phyloP scores from a whole-genome alignment of 1,140 invertebrate genomes.

The Apis florea region DNA sequence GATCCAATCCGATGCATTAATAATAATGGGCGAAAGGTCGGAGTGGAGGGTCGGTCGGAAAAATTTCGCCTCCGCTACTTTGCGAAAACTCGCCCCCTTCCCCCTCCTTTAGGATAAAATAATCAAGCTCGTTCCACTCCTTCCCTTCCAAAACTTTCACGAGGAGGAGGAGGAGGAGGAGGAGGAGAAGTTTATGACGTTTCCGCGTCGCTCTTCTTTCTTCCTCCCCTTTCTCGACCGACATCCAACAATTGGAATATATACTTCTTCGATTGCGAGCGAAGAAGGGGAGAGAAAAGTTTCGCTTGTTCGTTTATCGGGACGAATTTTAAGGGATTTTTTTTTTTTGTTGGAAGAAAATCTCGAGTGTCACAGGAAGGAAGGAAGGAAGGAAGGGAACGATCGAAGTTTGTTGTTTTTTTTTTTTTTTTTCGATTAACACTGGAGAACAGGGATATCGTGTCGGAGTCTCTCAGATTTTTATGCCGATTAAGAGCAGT shows the following conservation, averaged over 20 bases:
- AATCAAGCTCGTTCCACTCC: slow-evolving; percentile 28
- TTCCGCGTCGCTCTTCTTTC: background rate
- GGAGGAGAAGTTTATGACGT: background rate
- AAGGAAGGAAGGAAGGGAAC: too few relatives aligned
- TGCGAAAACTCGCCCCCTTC: background rate
- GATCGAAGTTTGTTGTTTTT: background rate
- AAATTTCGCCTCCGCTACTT: background rate
- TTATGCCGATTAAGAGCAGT: too few relatives aligned
- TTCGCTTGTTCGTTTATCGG: slow-evolving; percentile 8
- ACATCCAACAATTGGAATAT: slow-evolving; percentile 7
- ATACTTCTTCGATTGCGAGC: background rate
- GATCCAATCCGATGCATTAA: slow-evolving; percentile 51
- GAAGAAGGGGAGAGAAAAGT: background rate
- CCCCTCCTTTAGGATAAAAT: slow-evolving; percentile 31
- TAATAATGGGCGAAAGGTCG: slow-evolving; percentile 48
- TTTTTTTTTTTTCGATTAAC: too few relatives aligned
- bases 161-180: too few relatives aligned
- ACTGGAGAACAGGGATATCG: too few relatives aligned
- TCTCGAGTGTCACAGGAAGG: background rate
- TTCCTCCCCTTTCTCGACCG: too few relatives aligned
- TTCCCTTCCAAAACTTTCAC: background rate
- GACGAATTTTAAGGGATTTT: background rate
- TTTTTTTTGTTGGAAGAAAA: background rate
- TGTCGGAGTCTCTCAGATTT: too few relatives aligned
- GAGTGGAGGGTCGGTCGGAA: background rate